Evolutionary conservation across 2,797 vertebrate genomes (phyloP).

Genomic region (Coranthus polyacanthus): DNA sequence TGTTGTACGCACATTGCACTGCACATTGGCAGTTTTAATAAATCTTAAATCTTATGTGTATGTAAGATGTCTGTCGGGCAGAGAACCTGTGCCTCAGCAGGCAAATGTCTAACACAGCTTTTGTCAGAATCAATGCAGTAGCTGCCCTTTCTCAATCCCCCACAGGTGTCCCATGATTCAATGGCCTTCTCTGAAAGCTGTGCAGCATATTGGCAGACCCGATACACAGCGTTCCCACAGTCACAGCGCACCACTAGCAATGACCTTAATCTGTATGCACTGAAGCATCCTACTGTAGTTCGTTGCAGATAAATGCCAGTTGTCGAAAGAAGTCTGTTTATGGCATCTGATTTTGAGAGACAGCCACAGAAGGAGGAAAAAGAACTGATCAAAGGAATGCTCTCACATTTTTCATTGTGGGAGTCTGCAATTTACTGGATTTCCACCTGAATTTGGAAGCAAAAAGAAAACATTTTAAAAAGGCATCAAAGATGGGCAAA

Average conservation of each 20-base stretch:
- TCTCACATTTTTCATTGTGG: not conserved
- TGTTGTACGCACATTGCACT: no score
- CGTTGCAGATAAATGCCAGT: constrained; percentile 38
- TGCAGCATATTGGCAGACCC: constrained; percentile 34
- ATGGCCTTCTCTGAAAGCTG: constrained; percentile 43
- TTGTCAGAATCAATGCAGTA: constrained; percentile 35
- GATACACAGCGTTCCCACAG: constrained; percentile 27
- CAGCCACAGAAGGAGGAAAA: constrained; percentile 1
- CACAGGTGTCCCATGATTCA: constrained; percentile 54
- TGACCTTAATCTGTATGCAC: constrained; percentile 44
- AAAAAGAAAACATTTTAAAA: no score
- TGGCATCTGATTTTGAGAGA: constrained; percentile 15
- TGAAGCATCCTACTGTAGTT: constrained; percentile 29
- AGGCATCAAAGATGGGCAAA: not conserved
- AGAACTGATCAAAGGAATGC: constrained; percentile 1
- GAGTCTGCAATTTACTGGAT: not conserved
- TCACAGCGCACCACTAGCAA: constrained; percentile 20
- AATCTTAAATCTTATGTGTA: no score
- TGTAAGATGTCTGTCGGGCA: constrained; percentile 12
- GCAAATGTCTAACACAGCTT: constrained; percentile 33
- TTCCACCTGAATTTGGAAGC: constrained; percentile 2
- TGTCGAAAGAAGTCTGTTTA: constrained; percentile 19
- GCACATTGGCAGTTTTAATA: no score
- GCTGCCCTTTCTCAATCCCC: constrained; percentile 47
- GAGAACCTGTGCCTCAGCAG: constrained; percentile 24